Conservation (phyloP, 2,797 vertebrate species). For the Philypnodon macrostomus region DNA sequence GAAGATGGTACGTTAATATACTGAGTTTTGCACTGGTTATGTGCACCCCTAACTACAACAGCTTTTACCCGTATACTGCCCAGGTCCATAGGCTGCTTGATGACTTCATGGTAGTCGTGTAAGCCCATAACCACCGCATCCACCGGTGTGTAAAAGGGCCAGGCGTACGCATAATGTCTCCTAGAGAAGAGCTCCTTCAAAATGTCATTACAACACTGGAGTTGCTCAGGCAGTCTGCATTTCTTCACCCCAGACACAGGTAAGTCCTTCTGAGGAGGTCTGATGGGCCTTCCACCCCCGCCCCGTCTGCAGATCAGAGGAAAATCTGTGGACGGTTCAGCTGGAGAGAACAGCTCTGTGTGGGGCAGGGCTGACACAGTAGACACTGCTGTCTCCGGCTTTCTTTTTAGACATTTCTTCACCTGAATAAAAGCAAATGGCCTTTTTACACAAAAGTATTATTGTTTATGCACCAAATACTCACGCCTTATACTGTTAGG, state of each 20-base stretch:
- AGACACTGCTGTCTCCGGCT: constrained; percentile 79
- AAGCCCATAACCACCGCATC: constrained; percentile 73
- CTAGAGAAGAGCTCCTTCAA: constrained; percentile 89
- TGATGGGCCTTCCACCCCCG: constrained; percentile 71
- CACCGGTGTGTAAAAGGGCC: constrained; percentile 87
- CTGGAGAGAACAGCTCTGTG: constrained; percentile 48
- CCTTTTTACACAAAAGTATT: too few relatives aligned
- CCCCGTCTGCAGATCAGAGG: constrained; percentile 64
- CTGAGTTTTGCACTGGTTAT: too few relatives aligned
- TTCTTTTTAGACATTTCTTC: constrained; percentile 85
- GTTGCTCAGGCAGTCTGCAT: constrained; percentile 70
- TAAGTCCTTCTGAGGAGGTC: constrained; percentile 73
- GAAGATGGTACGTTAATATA: too few relatives aligned
- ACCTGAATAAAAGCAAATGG: constrained; percentile 58
- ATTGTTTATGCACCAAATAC: too few relatives aligned
- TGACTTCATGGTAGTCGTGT: constrained; percentile 78
- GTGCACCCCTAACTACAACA: too few relatives aligned
- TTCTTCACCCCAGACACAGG: constrained; percentile 62
- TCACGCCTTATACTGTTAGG: too few relatives aligned
- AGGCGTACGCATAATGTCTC: constrained; percentile 84
- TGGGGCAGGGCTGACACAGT: constrained; percentile 56
- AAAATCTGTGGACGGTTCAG: constrained; percentile 50
- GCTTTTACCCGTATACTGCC: constrained; percentile 86
- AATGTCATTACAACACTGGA: constrained; percentile 81
- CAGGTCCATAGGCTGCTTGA: constrained; percentile 86